Percentiles rank a stretch among this genome's conserved stretches.
Conservation (phyloP, 2,797 vertebrate species). For the Phylloscopus collybita region DNA sequence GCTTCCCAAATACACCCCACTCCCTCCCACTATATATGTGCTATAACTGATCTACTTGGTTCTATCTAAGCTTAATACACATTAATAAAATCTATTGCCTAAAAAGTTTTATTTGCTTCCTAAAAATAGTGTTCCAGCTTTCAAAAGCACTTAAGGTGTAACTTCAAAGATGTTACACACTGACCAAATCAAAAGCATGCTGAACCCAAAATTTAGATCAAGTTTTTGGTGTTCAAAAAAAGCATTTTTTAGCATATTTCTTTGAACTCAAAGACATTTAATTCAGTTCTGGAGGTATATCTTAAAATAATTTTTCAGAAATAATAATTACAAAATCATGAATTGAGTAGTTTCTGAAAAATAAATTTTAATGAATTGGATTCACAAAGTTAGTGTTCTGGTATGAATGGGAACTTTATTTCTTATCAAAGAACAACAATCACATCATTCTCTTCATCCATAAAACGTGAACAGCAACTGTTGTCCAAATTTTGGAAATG, state of each 20-base stretch:
- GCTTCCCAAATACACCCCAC: background rate
- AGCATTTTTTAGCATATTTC: background rate
- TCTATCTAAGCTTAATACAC: background rate
- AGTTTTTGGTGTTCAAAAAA: background rate
- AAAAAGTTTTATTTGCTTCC: background rate
- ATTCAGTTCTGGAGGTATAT: background rate
- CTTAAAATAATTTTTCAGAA: background rate
- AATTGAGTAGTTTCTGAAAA: background rate
- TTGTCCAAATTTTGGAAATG: background rate
- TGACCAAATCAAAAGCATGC: background rate
- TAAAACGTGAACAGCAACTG: background rate
- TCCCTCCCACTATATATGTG: fast-evolving
- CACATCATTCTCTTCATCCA: fast-evolving
- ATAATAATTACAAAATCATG: background rate
- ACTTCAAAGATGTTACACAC: background rate
- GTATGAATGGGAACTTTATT: background rate
- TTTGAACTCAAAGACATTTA: background rate
- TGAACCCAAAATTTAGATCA: background rate
- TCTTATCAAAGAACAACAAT: background rate
- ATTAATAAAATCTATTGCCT: background rate
- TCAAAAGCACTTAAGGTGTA: background rate
- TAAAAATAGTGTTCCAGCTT: background rate
- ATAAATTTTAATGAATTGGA: background rate
- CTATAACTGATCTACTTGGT: background rate
- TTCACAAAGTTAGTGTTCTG: background rate